Base-by-base conservation (phyloP, 2,113 vertebrate species). In the Odontophorus gujanensis region DNA sequence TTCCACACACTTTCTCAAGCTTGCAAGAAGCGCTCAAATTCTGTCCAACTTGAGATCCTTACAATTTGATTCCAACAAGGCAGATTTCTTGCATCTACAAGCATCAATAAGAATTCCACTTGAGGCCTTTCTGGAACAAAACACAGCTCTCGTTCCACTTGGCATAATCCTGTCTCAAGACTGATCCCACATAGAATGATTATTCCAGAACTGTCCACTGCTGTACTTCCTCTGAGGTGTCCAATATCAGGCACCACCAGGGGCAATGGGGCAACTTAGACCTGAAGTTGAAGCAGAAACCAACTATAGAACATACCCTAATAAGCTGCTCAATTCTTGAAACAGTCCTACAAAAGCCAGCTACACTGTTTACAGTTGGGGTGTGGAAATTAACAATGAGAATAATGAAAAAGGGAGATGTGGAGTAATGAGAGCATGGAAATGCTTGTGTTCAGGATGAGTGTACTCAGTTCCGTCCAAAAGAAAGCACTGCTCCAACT, bases 401-500 rank as follows among this genome's bases (percentile, higher is more conserved):
- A 1, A 4, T 9, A 61, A 61, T 3, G 36, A 30, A 36, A 85
- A 30, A 79, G 8, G 9, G 36, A 80, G 28, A 69, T 53, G 16
- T 42, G 55, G 5, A 87, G 22, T 20, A 73, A 58, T 28, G 45
- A 45, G 26, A 89, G 66, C 34, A 83, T 28, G 45, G 30, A 82
- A 83, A 25, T n/a, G 32, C 58, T n/a, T 66, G 50, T 69, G 72
- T 57, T 67, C 69, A 51, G 65, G 32, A 85, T 3, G 34, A 80
- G 83, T 15, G 68, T 61, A 47, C 0, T 18, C 34, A 65, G 50
- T 34, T 75, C 47, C 45, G 81, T 57, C 26, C 68, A 62, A 91
- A 95, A 83, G 30, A 75, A 90, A 65, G 10, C 22, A 65, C 25
- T 53, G 30, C 67, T 71, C 59, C 79, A 93, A 80, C 55, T 62